phyloP scores from a whole-genome alignment of 1,140 invertebrate genomes.

The Polypedilum pembai region DNA sequence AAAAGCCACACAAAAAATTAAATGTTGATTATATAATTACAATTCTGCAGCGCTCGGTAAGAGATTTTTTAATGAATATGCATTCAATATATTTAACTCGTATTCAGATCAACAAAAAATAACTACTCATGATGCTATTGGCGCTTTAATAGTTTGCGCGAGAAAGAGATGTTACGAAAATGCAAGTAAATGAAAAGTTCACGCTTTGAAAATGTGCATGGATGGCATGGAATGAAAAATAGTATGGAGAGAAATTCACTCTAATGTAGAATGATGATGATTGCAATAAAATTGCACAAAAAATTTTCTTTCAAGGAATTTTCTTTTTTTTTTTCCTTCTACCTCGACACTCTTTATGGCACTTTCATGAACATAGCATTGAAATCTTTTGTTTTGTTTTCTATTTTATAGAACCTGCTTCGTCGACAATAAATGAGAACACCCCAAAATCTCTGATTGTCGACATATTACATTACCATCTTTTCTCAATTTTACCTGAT shows the following conservation, averaged over 20 bases:
- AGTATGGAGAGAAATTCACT: too few species aligned
- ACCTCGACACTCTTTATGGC: too few species aligned
- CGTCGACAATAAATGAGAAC: neutral
- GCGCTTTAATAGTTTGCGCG: neutral
- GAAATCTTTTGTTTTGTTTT: constrained; percentile 5
- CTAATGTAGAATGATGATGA: too few species aligned
- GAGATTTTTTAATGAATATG: neutral
- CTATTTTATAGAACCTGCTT: neutral
- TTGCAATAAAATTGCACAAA: neutral
- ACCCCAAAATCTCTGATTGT: neutral
- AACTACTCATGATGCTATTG: neutral
- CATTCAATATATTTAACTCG: constrained; percentile 15
- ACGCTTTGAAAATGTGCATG: constrained; percentile 9
- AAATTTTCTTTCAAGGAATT: neutral
- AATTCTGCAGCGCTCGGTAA: neutral
- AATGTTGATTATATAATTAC: constrained; percentile 3
- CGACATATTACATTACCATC: neutral
- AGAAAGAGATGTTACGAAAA: neutral
- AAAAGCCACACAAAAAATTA: neutral
- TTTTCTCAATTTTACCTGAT: neutral
- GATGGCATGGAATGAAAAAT: neutral
- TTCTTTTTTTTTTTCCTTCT: too few species aligned
- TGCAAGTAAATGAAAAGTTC: neutral
- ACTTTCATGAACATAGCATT: neutral
- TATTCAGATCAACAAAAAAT: neutral